phyloP scores from a whole-genome alignment of 2,888 invertebrate genomes.

The Apocheima hispidaria region DNA sequence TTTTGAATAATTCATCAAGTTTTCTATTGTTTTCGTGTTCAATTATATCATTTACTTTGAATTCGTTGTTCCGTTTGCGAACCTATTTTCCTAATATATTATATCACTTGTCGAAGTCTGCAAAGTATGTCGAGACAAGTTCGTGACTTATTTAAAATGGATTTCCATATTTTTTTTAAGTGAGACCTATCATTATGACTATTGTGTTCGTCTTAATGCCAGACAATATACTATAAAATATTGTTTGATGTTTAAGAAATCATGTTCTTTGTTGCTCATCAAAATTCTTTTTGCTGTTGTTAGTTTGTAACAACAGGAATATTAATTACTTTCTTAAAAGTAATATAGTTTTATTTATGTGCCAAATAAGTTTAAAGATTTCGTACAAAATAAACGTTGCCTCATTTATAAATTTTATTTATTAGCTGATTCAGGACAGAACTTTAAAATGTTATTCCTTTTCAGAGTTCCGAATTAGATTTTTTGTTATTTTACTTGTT shows the following conservation, averaged over 20 bases:
- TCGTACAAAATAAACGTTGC: neutral
- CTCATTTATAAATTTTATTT: conserved; percentile 3
- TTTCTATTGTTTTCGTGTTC: conserved; percentile 46
- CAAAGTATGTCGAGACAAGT: conserved; percentile 30
- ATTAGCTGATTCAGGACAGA: conserved; percentile 9
- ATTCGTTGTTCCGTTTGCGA: conserved; percentile 32
- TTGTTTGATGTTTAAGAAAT: conserved; percentile 22
- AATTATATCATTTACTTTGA: conserved; percentile 37
- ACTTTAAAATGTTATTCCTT: conserved; percentile 9
- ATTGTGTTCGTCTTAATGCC: conserved; percentile 23
- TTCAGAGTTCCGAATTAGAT: neutral
- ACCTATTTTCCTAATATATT: conserved; percentile 30
- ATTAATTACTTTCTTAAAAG: conserved; percentile 34
- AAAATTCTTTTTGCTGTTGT: conserved; percentile 13
- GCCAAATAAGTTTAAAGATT: conserved; percentile 19
- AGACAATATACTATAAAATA: conserved; percentile 9
- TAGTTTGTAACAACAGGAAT: conserved; percentile 27
- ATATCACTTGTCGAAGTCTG: conserved; percentile 25
- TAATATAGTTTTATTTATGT: conserved; percentile 21
- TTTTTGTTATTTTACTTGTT: neutral
- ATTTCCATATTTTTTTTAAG: conserved; percentile 30
- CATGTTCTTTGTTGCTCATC: conserved; percentile 24
- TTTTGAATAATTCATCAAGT: conserved; percentile 54
- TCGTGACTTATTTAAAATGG: conserved; percentile 32
- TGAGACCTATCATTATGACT: conserved; percentile 23